These are phyloP conservation scores for Catajapyx aquilonaris DNA, from an alignment of 1,140 invertebrate species.

Conservation along the genomic window DNA sequence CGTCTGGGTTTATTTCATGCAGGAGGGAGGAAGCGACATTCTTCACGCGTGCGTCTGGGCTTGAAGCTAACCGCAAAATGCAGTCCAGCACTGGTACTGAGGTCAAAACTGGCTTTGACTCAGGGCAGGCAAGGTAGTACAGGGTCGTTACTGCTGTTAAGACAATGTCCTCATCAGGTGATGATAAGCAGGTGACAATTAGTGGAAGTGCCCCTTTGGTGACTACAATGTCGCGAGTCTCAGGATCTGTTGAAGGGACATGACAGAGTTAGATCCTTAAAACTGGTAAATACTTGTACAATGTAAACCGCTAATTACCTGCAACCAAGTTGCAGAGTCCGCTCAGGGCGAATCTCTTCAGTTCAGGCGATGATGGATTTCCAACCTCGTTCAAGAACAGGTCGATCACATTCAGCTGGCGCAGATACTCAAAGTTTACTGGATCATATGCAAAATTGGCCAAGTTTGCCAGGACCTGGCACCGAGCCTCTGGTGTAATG, in stretches of 20 bases:
- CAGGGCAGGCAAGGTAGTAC: too few relatives aligned
- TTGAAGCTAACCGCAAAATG: too few relatives aligned
- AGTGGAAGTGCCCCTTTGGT: constrained; percentile 33
- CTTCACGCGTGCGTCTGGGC: too few relatives aligned
- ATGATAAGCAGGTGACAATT: constrained; percentile 31
- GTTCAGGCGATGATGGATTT: constrained; percentile 30
- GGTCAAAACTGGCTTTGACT: too few relatives aligned
- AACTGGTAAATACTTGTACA: constrained; percentile 31
- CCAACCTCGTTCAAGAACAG: constrained; percentile 52
- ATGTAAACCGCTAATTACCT: constrained; percentile 48
- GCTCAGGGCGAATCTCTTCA: constrained; percentile 47
- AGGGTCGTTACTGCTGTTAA: constrained; percentile 43
- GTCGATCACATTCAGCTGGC: constrained; percentile 49
- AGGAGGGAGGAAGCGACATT: too few relatives aligned
- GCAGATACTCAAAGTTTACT: constrained; percentile 66
- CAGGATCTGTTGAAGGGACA: too few relatives aligned
- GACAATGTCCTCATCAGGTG: constrained; percentile 34
- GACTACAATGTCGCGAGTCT: too few relatives aligned
- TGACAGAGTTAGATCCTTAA: too few relatives aligned
- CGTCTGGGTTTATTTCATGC: too few relatives aligned
- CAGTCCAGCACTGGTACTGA: too few relatives aligned
- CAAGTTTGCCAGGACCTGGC: constrained; percentile 75
- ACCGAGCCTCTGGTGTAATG: constrained; percentile 45
- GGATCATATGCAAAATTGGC: constrained; percentile 92
- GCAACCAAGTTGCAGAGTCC: constrained; percentile 61